These are phyloP conservation scores for Drosophila prostipennis DNA, from an alignment of 2,888 invertebrate species.

Conservation along the genomic window DNA sequence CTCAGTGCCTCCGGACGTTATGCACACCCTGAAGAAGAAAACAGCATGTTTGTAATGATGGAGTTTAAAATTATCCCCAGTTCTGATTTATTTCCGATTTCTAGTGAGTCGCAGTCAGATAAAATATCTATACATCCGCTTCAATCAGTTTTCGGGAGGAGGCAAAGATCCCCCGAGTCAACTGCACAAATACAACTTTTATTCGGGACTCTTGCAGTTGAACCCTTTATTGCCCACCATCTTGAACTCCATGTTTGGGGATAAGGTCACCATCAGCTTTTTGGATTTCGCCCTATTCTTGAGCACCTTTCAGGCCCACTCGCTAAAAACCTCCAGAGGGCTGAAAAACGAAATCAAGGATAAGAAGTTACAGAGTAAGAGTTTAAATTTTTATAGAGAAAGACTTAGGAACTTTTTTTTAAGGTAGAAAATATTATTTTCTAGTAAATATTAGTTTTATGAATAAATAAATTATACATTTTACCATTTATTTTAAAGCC, in stretches of 20 bases:
- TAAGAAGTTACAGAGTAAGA: slow-evolving; percentile 23
- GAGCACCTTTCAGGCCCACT: slow-evolving; percentile 49
- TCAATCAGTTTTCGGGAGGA: slow-evolving; percentile 35
- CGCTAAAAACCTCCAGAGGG: slow-evolving; percentile 13
- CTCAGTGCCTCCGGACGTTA: slow-evolving; percentile 27
- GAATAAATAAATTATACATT: too few relatives aligned
- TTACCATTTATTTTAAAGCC: too few relatives aligned
- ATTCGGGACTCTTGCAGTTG: slow-evolving; percentile 29
- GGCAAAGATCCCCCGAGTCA: slow-evolving; percentile 19
- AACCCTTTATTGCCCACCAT: slow-evolving; percentile 53
- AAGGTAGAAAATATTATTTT: too few relatives aligned
- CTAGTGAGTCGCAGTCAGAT: slow-evolving; percentile 51
- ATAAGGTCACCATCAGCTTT: slow-evolving; percentile 44
- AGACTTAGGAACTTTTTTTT: too few relatives aligned
- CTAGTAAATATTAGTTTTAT: too few relatives aligned
- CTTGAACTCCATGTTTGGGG: slow-evolving; percentile 52
- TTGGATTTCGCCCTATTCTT: slow-evolving; percentile 55
- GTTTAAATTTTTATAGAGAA: too few relatives aligned
- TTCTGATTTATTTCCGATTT: not conserved
- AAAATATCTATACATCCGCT: slow-evolving; percentile 51
- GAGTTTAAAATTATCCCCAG: too few relatives aligned
- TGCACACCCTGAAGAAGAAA: slow-evolving; percentile 20
- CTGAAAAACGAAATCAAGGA: slow-evolving; percentile 16
- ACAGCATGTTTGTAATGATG: slow-evolving; percentile 7
- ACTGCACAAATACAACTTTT: slow-evolving; percentile 46